Base-by-base conservation (phyloP, 2,113 vertebrate species). In the Indicator indicator region DNA sequence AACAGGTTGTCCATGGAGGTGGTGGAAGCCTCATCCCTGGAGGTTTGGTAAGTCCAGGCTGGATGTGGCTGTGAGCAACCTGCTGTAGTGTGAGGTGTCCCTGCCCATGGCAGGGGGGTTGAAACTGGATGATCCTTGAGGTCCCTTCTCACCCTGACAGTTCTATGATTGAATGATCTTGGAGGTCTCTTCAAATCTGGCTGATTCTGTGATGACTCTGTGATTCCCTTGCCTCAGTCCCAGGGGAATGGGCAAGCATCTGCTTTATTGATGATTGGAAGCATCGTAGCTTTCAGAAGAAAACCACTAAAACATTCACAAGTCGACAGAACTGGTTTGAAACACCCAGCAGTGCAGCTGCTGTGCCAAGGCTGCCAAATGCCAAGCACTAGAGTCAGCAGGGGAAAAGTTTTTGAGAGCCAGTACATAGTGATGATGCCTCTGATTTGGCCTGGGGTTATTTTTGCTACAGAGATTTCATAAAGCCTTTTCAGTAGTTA, bases 291-390 rank as follows among this genome's bases (percentile, higher is more conserved):
- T 71, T 93, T 88, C 75, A 92, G 76, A 83, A 75, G 19, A 78
- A 94, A 96, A 81, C 69, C 60, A 79, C 48, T 72, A 65, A 86
- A 95, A 91, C 64, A 97, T 90, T 96, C 96, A 93, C 59, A 94
- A 88, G 54, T 67, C 55, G 27, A 84, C 74, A 59, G 82, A 96
- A 65, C 62, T 95, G 94, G 60, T 83, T 40, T 89, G 91, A 96
- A 97, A 95, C 77, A 94, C 2, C 33, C 18, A 32, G 30, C 18
- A 56, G 50, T 26, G 58, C 54, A 89, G 60, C 33, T 15, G 46
- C 69, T 30, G n/a, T 50, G 80, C 59, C 65, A 36, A 85, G 44
- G 46, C 89, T 46, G 15, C 46, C 88, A 68, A 58, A 16, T 32
- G 30, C 32, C 58, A 60, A 20, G 90, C 65, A 42, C 84, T 32